Percentiles rank a stretch among this genome's conserved stretches.
Evolutionary conservation across 2,888 invertebrate species (phyloP).

Genomic region (Epinotia bilunana): DNA sequence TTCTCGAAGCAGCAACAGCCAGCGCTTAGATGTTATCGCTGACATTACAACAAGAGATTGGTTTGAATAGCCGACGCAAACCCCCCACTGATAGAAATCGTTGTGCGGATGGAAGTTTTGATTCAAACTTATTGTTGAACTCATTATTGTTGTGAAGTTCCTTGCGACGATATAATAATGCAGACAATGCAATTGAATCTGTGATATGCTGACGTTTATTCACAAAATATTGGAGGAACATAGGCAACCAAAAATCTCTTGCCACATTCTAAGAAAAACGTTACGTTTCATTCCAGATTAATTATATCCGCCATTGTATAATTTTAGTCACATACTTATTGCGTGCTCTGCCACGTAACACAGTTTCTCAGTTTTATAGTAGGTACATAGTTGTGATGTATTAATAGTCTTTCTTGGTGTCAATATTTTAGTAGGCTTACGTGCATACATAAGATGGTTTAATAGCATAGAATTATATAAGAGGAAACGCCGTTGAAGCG

Average conservation of each 20-base stretch:
- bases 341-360: no score
- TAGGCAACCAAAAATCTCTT: not conserved
- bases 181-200: not conserved
- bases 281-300: not conserved
- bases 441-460: no score
- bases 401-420: no score
- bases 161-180: conserved; percentile 12
- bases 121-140: conserved; percentile 57
- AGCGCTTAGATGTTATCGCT: conserved; percentile 56
- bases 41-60: conserved; percentile 55
- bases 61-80: conserved; percentile 58
- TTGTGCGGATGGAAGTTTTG: conserved; percentile 57
- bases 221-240: not conserved
- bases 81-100: conserved; percentile 60
- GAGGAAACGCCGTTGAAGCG: no score
- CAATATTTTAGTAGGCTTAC: no score
- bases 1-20: conserved; percentile 47
- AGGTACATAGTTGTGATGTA: no score
- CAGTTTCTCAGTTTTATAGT: no score
- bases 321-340: no score
- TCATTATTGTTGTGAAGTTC: conserved; percentile 41
- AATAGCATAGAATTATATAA: no score
- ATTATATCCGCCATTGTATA: not conserved
- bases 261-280: not conserved
- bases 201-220: conserved; percentile 18